Evolutionary conservation across 2,888 invertebrate species (phyloP), one percentile per base, ranked within the genome.

Genomic region (Barypeithes pellucidus): DNA sequence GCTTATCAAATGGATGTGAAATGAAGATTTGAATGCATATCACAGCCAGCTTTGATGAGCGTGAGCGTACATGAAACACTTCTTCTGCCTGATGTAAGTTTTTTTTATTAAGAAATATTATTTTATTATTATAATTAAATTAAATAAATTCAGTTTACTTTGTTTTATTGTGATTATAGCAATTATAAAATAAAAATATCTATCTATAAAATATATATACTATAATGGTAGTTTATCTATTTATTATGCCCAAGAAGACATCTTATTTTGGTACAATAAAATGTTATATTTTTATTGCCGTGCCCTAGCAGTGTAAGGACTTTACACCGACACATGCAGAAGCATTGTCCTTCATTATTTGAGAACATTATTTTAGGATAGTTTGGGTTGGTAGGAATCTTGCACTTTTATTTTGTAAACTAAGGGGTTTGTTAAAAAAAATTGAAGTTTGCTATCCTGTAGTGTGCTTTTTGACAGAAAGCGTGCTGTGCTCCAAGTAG

Each of bases 1-100:
- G 87, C 91, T 91, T 91, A 89, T 92, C 95, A 94, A 93, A 92
- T 94, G 95, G 94, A 88, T 93, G 95, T 94, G 95, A 91, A 89
- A 91, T 94, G 92, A 88, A 68, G 75, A 86, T 85, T 82, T 86
- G 80, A 66, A 80, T 77, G 84, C 95, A 95, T 96, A 97, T 96
- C 96, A 97, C 96, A 97, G 96, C 96, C 95, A 96, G 96, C 96
- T 95, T 96, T 95, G 95, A 95, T 93, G 93, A 93, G 93, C 93
- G 92, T 87, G 89, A 88, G 83, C 79, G 77, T 80, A 71, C 79
- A 78, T 76, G 36, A 16, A 43, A 24, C 22, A 11, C 65, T 36
- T 20, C 69, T 18, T 16, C 14, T 5, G 9, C 14, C n/a, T 24
- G 5, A 14, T 57, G 59, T 29, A 33, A 52, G 24, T 65, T 14